These are phyloP conservation scores for Epinotia brunnichana DNA, from an alignment of 2,888 invertebrate species.

Conservation along the genomic window DNA sequence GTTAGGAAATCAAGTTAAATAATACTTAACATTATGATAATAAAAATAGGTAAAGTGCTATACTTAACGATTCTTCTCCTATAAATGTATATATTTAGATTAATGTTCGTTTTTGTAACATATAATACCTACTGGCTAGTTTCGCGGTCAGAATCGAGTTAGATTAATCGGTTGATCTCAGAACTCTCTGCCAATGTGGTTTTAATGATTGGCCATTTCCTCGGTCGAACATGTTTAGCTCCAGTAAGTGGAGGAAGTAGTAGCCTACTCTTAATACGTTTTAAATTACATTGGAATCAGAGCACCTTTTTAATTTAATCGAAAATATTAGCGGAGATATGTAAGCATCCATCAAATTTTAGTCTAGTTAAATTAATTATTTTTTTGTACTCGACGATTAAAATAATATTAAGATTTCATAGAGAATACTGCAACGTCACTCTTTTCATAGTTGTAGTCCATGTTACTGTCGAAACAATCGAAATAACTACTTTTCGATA, in stretches of 20 bases:
- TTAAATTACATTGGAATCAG: conserved; percentile 26
- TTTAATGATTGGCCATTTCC: conserved; percentile 63
- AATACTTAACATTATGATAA: not conserved
- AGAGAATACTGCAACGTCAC: no score
- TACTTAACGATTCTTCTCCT: conserved; percentile 10
- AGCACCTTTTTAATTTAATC: conserved; percentile 17
- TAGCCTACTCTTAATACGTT: conserved; percentile 27
- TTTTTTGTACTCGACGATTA: no score
- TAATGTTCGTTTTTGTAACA: conserved; percentile 7
- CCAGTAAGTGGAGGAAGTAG: conserved; percentile 21
- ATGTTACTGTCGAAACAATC: no score
- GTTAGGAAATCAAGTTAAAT: conserved; percentile 28
- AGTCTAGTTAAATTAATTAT: not conserved
- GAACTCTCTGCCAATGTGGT: conserved; percentile 51
- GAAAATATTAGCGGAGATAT: conserved; percentile 2
- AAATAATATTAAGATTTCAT: no score
- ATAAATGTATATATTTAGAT: not conserved
- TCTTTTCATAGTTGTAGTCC: no score
- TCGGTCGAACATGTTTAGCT: conserved; percentile 52
- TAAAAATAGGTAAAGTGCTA: not conserved
- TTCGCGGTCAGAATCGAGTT: conserved; percentile 49
- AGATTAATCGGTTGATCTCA: conserved; percentile 65
- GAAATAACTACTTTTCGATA: no score
- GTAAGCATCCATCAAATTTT: conserved; percentile 4
- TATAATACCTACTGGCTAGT: conserved; percentile 9